Evolutionary conservation across 2,888 invertebrate species (phyloP).

Genomic region (Corbicula japonica): DNA sequence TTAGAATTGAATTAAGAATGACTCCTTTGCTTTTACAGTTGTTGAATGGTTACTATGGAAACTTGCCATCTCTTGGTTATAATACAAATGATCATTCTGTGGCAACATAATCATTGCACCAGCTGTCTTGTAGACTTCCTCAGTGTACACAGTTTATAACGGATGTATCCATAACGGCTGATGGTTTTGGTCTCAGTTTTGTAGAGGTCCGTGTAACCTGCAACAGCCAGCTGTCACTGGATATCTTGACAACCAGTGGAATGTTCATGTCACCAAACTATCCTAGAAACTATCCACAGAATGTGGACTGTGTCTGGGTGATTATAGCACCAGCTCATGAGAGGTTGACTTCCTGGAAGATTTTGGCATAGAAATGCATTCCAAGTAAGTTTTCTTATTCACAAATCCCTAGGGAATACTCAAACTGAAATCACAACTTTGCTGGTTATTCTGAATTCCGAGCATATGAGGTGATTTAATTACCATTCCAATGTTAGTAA

Average conservation of each 20-base stretch:
- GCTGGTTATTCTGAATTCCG: no score
- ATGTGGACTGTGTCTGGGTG: slow-evolving; percentile 88
- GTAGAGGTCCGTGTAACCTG: slow-evolving; percentile 88
- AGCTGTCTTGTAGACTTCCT: slow-evolving; percentile 95
- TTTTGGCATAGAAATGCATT: slow-evolving; percentile 89
- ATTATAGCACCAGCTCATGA: slow-evolving; percentile 81
- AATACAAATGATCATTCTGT: slow-evolving; percentile 94
- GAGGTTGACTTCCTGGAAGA: slow-evolving; percentile 90
- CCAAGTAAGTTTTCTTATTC: slow-evolving; percentile 68
- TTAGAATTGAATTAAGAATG: no score
- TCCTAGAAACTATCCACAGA: slow-evolving; percentile 85
- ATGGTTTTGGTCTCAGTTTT: slow-evolving; percentile 86
- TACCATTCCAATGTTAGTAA: no score
- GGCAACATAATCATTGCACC: slow-evolving; percentile 95
- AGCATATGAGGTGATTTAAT: no score
- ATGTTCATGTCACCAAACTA: slow-evolving; percentile 90
- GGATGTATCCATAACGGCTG: slow-evolving; percentile 76
- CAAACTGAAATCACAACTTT: no score
- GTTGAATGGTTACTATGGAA: slow-evolving; percentile 91
- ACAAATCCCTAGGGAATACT: no score
- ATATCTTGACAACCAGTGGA: slow-evolving; percentile 87
- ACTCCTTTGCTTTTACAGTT: slow-evolving; percentile 88
- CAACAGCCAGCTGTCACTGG: slow-evolving; percentile 90
- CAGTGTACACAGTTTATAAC: slow-evolving; percentile 97
- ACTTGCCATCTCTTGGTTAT: slow-evolving; percentile 91